A percentile compares a stretch with the other conserved stretches of the same genome.
phyloP scores from a whole-genome alignment of 2,113 vertebrate species.

The Callorhinus ursinus region DNA sequence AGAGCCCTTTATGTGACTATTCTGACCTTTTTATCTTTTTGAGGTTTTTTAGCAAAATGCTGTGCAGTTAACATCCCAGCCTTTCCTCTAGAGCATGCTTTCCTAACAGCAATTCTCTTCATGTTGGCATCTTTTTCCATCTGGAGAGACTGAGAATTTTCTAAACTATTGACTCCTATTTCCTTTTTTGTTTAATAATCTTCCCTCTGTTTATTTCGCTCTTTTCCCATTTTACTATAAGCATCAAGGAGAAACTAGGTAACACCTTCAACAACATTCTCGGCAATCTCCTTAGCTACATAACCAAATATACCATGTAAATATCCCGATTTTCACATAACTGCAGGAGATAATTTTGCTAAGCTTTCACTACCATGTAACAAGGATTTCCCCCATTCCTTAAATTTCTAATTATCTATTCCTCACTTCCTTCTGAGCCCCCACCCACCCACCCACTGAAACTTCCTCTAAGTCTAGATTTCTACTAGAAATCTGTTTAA shows the following conservation, averaged over 20 bases:
- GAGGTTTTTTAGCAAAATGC: not conserved
- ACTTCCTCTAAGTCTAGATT: not conserved
- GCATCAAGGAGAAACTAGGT: not conserved
- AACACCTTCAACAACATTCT: not conserved
- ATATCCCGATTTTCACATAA: not conserved
- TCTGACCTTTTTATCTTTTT: not conserved
- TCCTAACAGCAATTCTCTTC: not conserved
- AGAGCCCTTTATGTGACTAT: not conserved
- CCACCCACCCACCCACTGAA: too few species aligned
- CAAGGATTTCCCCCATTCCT: not conserved
- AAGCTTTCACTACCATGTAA: not conserved
- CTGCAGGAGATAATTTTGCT: not conserved
- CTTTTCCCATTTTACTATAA: not conserved
- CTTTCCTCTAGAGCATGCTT: not conserved
- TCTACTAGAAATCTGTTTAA: not conserved
- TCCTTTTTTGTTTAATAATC: not conserved
- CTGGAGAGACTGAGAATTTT: not conserved
- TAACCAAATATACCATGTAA: not conserved
- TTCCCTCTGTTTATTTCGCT: not conserved
- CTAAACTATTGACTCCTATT: not conserved
- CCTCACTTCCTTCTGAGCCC: not conserved
- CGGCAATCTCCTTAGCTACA: not conserved
- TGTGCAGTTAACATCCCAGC: not conserved
- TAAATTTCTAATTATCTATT: not conserved
- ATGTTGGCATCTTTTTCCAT: not conserved